Evolutionary conservation across 2,797 vertebrate species (phyloP).

Genomic region (Brachyrhaphis roseni): DNA sequence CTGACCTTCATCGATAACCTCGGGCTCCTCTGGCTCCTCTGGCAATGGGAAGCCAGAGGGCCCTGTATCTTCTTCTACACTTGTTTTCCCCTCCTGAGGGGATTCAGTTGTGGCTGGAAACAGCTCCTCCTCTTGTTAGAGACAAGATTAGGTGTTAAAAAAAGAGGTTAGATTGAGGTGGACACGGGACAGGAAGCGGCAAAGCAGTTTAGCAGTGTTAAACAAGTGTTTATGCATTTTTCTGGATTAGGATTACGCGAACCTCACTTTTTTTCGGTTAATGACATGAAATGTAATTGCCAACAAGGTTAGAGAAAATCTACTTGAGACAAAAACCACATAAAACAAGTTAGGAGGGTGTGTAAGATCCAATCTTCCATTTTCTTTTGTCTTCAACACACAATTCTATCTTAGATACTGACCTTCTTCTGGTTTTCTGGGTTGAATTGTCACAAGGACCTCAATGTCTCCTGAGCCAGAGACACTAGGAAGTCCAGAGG

Average conservation of each 20-base stretch:
- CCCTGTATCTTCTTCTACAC: constrained; percentile 71
- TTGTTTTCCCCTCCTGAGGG: constrained; percentile 77
- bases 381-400: constrained; percentile 11
- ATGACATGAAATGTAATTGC: constrained; percentile 32
- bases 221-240: constrained; percentile 44
- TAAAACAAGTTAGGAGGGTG: constrained; percentile 7
- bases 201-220: constrained; percentile 61
- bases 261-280: constrained; percentile 37
- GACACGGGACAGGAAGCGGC: constrained; percentile 46
- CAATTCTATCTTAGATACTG: constrained; percentile 66
- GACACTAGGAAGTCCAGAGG: constrained; percentile 54
- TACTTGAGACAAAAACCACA: constrained; percentile 13
- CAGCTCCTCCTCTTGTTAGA: constrained; percentile 85
- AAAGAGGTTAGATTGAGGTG: constrained; percentile 76
- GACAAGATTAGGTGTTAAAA: constrained; percentile 82
- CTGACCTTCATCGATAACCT: constrained; percentile 78
- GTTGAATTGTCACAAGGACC: constrained; percentile 59
- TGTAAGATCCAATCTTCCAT: not conserved
- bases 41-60: constrained; percentile 69
- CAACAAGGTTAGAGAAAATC: constrained; percentile 15
- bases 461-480: constrained; percentile 61
- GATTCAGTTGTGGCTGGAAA: constrained; percentile 71
- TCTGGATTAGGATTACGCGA: constrained; percentile 56
- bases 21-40: constrained; percentile 58
- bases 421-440: constrained; percentile 74